Evolutionary conservation across 1,140 invertebrate species (phyloP), one percentile per base, ranked within the genome.

Genomic region (Drosophila ogumai): DNA sequence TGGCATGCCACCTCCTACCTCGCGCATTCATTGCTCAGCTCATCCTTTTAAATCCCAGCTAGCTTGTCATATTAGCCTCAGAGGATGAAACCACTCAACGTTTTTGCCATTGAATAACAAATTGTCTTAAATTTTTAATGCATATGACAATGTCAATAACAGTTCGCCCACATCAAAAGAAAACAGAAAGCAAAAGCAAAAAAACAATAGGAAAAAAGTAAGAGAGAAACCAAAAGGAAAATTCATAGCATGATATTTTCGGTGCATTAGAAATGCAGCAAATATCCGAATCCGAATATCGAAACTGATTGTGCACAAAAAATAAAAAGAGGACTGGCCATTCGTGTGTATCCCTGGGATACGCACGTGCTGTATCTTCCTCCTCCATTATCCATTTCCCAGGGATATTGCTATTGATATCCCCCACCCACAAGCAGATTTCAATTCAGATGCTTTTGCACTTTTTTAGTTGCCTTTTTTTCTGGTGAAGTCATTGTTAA

Each of bases 71-170:
- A 65, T 31, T 58, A 58, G 56, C 55, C 55, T 43, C 55, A 10
- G 34, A 38, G 52, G 34, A 55, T 55, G 52, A 55, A 55, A 38
- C 52, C 52, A 55, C 52, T 55, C 52, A 55, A 43, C 55, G 55
- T 57, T 57, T 57, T 57, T 57, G 55, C 55, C 55, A 50, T 60
- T 60, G 31, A 50, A 32, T 19, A 60, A 50, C 44, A 60, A 34
- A 32, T 50, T 22, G 44, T 50, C 41, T 76, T 76, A 34, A 58
- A 77, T 81, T 73, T 73, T 64, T 52, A 81, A 81, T 77, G 76
- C 46, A 54, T 60, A 49, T 60, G 77, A 65, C 54, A 60, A 34
- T 59, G 63, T 74, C 77, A 60, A 81, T 81, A 65, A 46, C 65
- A 44, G 38, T 67, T 38, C 52, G 40, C 25, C 49, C 52, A 57